Conservation (phyloP, 2,113 vertebrate genomes). For the Rhabdornis inornatus region DNA sequence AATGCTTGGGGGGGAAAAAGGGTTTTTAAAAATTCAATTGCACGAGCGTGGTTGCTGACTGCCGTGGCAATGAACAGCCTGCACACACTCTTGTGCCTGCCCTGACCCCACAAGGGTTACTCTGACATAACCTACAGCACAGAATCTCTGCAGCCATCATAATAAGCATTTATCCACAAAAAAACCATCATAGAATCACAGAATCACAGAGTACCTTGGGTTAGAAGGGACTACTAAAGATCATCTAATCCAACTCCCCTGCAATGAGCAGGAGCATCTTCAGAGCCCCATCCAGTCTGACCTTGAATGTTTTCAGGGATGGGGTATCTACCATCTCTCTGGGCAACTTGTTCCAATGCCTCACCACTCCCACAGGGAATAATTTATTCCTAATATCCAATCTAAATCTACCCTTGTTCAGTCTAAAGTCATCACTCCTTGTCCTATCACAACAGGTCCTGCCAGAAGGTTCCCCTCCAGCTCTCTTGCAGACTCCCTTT, state of each 20-base stretch:
- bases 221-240: background rate
- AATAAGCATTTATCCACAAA: background rate
- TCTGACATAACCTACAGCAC: background rate
- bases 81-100: background rate
- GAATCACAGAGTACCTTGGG: background rate
- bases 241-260: background rate
- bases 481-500: background rate
- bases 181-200: background rate
- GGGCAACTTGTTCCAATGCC: background rate
- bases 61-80: background rate
- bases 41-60: accelerated
- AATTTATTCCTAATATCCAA: background rate
- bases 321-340: background rate
- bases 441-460: background rate
- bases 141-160: background rate
- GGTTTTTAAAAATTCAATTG: background rate
- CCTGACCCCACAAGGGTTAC: background rate
- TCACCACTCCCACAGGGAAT: background rate
- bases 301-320: background rate
- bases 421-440: background rate
- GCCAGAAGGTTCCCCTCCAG: background rate
- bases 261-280: background rate
- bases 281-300: background rate
- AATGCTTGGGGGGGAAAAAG: background rate
- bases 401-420: background rate